Conservation (phyloP, 2,888 invertebrate species). For the Cyclophora punctaria region DNA sequence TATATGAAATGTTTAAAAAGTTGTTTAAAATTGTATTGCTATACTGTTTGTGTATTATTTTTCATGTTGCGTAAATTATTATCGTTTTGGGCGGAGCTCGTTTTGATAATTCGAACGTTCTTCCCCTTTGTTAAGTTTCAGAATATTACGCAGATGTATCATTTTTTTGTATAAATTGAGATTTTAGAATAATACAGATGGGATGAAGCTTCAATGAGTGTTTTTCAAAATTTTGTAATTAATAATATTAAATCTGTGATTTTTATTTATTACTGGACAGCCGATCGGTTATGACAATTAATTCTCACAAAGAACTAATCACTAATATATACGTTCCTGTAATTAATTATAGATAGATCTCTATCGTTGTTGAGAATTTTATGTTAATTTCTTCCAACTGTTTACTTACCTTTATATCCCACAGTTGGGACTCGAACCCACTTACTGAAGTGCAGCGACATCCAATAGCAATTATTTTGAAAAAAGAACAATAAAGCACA, state of each 20-base stretch:
- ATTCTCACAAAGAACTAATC: slow-evolving; percentile 21
- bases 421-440: too few relatives aligned
- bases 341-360: slow-evolving; percentile 71
- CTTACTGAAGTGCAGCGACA: too few relatives aligned
- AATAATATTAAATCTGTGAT: slow-evolving; percentile 66
- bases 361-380: slow-evolving; percentile 61
- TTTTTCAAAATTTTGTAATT: slow-evolving; percentile 40
- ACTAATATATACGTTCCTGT: slow-evolving; percentile 69
- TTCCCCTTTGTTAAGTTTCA: slow-evolving; percentile 63
- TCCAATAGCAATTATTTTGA: too few relatives aligned
- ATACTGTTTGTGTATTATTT: slow-evolving; percentile 43
- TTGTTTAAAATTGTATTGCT: slow-evolving; percentile 57
- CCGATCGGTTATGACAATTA: slow-evolving; percentile 17
- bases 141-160: slow-evolving; percentile 54
- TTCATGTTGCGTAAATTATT: slow-evolving; percentile 64
- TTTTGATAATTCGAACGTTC: slow-evolving; percentile 15
- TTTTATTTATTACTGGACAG: slow-evolving; percentile 65
- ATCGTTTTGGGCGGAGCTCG: slow-evolving; percentile 37
- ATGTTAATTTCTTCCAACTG: slow-evolving; percentile 21
- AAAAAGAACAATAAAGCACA: too few relatives aligned
- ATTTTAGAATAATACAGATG: slow-evolving; percentile 45
- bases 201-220: slow-evolving; percentile 30
- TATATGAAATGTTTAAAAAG: slow-evolving; percentile 66
- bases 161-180: slow-evolving; percentile 48
- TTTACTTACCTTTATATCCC: too few relatives aligned